phyloP scores from a whole-genome alignment of 1,140 invertebrate genomes.

The Nymphalis io region DNA sequence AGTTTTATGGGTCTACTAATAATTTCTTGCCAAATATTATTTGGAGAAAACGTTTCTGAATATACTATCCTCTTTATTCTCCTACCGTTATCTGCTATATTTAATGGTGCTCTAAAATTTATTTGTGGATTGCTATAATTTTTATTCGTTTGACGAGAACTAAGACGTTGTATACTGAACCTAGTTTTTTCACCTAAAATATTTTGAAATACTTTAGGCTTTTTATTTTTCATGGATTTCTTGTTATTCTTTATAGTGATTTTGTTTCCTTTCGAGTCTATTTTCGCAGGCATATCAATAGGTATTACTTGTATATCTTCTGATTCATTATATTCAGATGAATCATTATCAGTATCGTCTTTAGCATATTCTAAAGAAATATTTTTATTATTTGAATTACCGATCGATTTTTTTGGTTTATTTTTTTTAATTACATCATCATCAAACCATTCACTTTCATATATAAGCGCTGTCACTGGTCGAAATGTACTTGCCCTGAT shows the following conservation, averaged over 20 bases:
- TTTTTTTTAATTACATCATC: background rate
- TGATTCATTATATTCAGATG: background rate
- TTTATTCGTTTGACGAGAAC: background rate
- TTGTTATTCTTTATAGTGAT: background rate
- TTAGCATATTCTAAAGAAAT: background rate
- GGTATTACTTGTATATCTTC: constrained; percentile 20
- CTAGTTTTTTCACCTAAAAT: constrained; percentile 31
- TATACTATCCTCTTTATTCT: constrained; percentile 41
- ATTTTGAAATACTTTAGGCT: constrained; percentile 18
- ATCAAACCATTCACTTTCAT: constrained; percentile 19
- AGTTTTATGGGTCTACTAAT: constrained; percentile 43
- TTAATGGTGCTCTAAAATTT: background rate
- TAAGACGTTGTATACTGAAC: constrained; percentile 16
- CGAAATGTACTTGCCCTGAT: constrained; percentile 15
- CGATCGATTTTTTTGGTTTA: background rate
- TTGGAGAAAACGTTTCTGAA: constrained; percentile 41
- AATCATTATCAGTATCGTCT: background rate
- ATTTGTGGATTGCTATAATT: background rate
- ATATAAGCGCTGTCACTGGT: constrained; percentile 26
- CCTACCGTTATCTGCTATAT: background rate
- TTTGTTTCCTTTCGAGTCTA: background rate
- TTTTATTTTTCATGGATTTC: background rate
- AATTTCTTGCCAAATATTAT: constrained; percentile 46
- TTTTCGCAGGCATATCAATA: constrained; percentile 6
- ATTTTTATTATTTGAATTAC: background rate